Percentiles rank a stretch among this genome's conserved stretches.
phyloP scores from a whole-genome alignment of 2,797 vertebrate species.

The Chlorospingus semifuscus region DNA sequence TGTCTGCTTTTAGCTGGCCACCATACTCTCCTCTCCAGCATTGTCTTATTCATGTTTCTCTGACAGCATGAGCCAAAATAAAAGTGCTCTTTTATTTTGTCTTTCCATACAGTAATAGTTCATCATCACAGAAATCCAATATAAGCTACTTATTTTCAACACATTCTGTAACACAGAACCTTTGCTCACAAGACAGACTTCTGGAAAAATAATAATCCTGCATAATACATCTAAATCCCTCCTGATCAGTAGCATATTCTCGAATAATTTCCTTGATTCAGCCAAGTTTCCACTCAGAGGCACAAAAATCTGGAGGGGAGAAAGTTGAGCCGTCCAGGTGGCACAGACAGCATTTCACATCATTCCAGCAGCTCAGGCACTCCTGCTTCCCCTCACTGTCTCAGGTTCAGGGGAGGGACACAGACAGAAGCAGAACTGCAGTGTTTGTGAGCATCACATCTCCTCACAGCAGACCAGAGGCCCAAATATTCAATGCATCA shows the following conservation, averaged over 20 bases:
- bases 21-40: neutral
- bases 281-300: conserved; percentile 58
- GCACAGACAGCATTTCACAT: conserved; percentile 34
- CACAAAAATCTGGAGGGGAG: neutral
- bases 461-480: neutral
- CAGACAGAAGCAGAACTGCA: neutral
- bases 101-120: conserved; percentile 17
- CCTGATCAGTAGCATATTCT: conserved; percentile 35
- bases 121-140: conserved; percentile 54
- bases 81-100: neutral
- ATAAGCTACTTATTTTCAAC: conserved; percentile 68
- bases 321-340: conserved; percentile 33
- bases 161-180: conserved; percentile 38
- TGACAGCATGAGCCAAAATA: neutral
- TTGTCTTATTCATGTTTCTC: neutral
- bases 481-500: neutral
- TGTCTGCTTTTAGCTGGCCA: neutral
- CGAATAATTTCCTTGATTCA: neutral
- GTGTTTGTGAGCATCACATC: neutral
- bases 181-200: conserved; percentile 36
- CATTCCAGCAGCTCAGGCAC: neutral
- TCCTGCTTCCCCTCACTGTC: neutral
- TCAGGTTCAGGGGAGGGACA: neutral
- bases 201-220: conserved; percentile 72
- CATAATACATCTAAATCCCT: conserved; percentile 63